These are phyloP conservation scores for Tenthredo amoena DNA, from an alignment of 2,888 invertebrate genomes.

Conservation along the genomic window DNA sequence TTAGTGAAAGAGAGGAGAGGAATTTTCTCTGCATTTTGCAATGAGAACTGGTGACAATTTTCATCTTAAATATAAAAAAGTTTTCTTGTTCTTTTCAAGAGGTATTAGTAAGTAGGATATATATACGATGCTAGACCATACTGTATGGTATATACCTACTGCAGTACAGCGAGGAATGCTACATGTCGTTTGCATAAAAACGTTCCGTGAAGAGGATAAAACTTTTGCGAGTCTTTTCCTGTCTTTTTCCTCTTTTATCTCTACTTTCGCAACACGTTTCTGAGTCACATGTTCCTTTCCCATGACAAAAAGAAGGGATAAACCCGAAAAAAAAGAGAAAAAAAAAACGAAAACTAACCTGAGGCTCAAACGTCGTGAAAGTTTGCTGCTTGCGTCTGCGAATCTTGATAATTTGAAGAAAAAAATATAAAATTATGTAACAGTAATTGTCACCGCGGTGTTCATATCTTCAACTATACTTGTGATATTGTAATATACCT, in stretches of 20 bases:
- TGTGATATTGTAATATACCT: too few species aligned
- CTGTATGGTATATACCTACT: constrained; percentile 49
- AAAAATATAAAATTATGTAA: too few species aligned
- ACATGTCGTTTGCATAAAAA: constrained; percentile 57
- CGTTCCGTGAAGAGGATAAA: constrained; percentile 48
- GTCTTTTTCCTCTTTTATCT: neutral
- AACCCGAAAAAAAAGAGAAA: constrained; percentile 4
- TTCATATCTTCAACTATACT: too few species aligned
- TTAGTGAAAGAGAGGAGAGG: neutral
- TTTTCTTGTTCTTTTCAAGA: neutral
- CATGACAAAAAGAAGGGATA: constrained; percentile 6
- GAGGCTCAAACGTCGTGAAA: neutral
- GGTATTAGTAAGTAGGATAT: neutral
- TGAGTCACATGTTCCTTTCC: neutral
- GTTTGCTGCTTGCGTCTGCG: neutral
- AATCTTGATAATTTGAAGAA: neutral
- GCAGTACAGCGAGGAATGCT: constrained; percentile 14
- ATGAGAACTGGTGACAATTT: neutral
- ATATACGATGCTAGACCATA: neutral
- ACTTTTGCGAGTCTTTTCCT: constrained; percentile 15
- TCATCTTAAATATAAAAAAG: constrained; percentile 10
- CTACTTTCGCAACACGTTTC: constrained; percentile 2
- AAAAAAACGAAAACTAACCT: neutral
- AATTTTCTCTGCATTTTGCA: neutral
- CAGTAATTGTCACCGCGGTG: too few species aligned